Evolutionary conservation across 2,113 vertebrate species (phyloP), one percentile per base, ranked within the genome.

Genomic region (Tapirus terrestris): DNA sequence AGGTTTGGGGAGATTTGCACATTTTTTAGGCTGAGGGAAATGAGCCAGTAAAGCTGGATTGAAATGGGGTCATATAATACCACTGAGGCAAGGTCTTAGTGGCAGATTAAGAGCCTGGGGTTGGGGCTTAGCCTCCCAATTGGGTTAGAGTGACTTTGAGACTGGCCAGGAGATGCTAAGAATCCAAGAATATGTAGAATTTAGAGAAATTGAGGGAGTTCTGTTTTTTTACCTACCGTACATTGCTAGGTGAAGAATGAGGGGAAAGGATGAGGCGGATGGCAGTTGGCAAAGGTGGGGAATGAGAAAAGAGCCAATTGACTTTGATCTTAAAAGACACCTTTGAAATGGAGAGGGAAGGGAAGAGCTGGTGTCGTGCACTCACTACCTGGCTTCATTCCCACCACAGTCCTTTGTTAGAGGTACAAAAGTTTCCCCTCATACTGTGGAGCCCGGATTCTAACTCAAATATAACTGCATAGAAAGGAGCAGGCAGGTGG

Each of bases 1-100:
- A 56, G n/a, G 25, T 7, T 0, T 2, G 16, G 20, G 17, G 11
- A 1, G 2, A 8, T 8, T 6, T 14, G 0, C 36, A 33, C 21
- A 4, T 23, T 51, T 60, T 29, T 29, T 43, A 65, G 7, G 36
- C 81, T 65, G 75, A 92, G 61, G 60, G 23, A 63, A 25, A 48
- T 31, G 45, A 56, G 13, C 29, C 67, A 12, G 33, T 36, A 21
- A 61, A 75, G 65, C 73, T 5, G 3, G 21, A 25, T 2, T 60
- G 92, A 29, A 39, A 13, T 4, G 53, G 56, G 3, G 31, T 43
- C 43, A 31, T 11, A 4, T 2, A 14, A 3, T 21, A 16, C 23
- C 21, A 36, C 6, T 51, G 39, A 25, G 6, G 56, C 45, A 27
- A 23, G 77, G 67, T 60, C 48, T 68, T 43, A 7, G 21, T 23